These are phyloP conservation scores for Orchesella cincta DNA, from an alignment of 1,140 invertebrate species.

Conservation along the genomic window DNA sequence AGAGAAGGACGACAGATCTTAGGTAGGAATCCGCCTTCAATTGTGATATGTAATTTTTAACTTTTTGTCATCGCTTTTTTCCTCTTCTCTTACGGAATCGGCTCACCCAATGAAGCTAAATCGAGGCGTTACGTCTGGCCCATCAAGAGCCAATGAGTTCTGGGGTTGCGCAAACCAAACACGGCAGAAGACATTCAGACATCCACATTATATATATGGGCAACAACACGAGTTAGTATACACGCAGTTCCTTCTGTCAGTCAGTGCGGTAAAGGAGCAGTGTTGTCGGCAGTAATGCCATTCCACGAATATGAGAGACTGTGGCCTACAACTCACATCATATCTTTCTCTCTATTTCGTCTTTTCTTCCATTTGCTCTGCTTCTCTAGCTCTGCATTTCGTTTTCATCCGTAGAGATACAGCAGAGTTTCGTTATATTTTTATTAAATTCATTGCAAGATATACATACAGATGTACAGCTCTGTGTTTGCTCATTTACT, in stretches of 20 bases:
- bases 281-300: neutral
- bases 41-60: slow-evolving; percentile 51
- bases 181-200: slow-evolving; percentile 38
- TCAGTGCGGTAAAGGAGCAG: neutral
- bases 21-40: slow-evolving; percentile 51
- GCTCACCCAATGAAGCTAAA: slow-evolving; percentile 50
- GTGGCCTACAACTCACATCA: neutral
- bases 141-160: slow-evolving; percentile 49
- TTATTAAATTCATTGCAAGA: neutral
- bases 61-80: slow-evolving; percentile 52
- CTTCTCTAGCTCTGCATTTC: neutral
- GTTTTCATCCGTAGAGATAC: slow-evolving; percentile 10
- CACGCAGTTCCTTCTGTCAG: slow-evolving; percentile 7
- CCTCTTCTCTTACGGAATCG: slow-evolving; percentile 38
- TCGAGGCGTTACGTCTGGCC: slow-evolving; percentile 48
- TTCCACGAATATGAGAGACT: neutral
- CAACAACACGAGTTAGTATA: neutral
- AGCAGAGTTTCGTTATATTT: neutral
- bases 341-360: slow-evolving; percentile 13
- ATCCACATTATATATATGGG: slow-evolving; percentile 38
- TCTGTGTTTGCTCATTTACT: slow-evolving; percentile 11
- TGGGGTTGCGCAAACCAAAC: slow-evolving; percentile 47
- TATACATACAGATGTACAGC: neutral
- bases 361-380: slow-evolving; percentile 3
- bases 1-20: slow-evolving; percentile 44